Conservation (phyloP, 1,140 invertebrate genomes). For the Proales similis region DNA sequence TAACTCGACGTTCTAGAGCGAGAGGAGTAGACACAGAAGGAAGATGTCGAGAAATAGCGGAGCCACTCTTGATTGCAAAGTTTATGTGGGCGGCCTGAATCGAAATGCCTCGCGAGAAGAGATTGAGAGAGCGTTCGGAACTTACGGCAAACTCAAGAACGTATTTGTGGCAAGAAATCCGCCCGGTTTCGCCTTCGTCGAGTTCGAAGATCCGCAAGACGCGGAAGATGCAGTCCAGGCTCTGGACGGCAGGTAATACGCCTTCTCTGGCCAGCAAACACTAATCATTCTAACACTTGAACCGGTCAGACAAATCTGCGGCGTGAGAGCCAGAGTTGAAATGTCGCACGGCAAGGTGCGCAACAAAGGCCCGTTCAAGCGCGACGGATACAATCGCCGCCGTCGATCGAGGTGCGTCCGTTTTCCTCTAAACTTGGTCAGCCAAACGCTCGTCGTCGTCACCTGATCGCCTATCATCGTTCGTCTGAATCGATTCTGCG, state of each 20-base stretch:
- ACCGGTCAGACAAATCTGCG: conserved; percentile 67
- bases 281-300: neutral
- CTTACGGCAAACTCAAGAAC: conserved; percentile 83
- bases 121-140: conserved; percentile 72
- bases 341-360: conserved; percentile 66
- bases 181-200: conserved; percentile 83
- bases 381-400: neutral
- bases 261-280: neutral
- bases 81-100: conserved; percentile 85
- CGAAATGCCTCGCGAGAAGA: conserved; percentile 52
- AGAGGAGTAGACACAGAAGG: neutral
- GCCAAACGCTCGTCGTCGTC: no score
- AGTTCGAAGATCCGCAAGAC: conserved; percentile 87
- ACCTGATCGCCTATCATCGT: no score
- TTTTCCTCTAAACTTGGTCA: no score
- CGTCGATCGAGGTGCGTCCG: conserved; percentile 24
- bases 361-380: neutral
- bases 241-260: conserved; percentile 69
- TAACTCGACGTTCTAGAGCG: neutral
- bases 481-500: no score
- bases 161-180: conserved; percentile 85
- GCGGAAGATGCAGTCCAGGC: conserved; percentile 86
- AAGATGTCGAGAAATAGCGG: conserved; percentile 28
- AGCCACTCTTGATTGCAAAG: conserved; percentile 68
- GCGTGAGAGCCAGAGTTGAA: conserved; percentile 79